A percentile compares a stretch with the other conserved stretches of the same genome.
These are phyloP conservation scores for Augochlora pura DNA, from an alignment of 1,140 invertebrate genomes.

Conservation along the genomic window DNA sequence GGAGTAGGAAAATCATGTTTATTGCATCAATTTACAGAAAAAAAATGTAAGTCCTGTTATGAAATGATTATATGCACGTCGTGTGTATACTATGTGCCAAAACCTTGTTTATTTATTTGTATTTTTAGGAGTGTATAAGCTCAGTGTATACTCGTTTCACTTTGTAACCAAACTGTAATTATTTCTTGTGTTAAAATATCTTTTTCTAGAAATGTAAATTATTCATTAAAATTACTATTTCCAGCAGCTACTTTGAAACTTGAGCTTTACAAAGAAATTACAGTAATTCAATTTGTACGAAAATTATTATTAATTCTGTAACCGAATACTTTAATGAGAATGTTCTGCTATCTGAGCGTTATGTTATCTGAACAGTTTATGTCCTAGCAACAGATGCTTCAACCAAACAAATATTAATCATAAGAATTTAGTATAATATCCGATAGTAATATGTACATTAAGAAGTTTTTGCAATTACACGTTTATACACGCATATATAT, in stretches of 20 bases:
- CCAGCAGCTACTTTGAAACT: not conserved
- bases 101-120: not conserved
- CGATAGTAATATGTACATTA: no score
- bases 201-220: not conserved
- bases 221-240: not conserved
- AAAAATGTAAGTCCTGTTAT: constrained; percentile 95
- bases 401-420: no score
- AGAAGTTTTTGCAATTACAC: no score
- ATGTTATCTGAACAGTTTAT: not conserved
- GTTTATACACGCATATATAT: not conserved
- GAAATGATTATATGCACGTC: no score
- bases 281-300: not conserved
- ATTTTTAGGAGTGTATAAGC: not conserved
- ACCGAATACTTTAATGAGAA: no score
- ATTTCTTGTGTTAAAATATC: no score
- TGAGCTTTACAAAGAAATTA: not conserved
- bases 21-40: constrained; percentile 99
- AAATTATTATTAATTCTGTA: not conserved
- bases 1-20: constrained; percentile 99
- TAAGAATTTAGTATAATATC: no score
- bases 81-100: no score
- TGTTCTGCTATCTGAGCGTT: no score
- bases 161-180: no score
- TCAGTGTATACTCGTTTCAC: not conserved
- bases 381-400: not conserved